These are phyloP conservation scores for Decapterus maruadsi DNA, from an alignment of 2,797 vertebrate genomes.

Conservation along the genomic window DNA sequence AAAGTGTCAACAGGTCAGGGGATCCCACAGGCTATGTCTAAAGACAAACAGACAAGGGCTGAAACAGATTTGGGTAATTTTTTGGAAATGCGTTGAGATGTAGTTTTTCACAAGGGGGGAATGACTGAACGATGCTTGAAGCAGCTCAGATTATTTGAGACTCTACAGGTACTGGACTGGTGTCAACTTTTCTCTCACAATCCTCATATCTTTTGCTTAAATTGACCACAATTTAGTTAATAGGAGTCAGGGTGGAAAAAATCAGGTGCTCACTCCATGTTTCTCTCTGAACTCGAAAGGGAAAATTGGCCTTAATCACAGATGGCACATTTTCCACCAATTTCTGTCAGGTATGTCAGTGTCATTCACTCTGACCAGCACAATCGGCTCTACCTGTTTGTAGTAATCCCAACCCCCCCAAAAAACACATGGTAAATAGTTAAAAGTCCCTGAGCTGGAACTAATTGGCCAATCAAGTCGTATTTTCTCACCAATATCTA, in stretches of 20 bases:
- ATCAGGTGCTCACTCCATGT: slow-evolving; percentile 39
- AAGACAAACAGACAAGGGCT: slow-evolving; percentile 30
- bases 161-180: slow-evolving; percentile 28
- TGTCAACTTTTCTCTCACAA: slow-evolving; percentile 43
- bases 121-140: slow-evolving; percentile 6
- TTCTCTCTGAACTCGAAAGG: slow-evolving; percentile 23
- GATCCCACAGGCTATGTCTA: slow-evolving; percentile 29
- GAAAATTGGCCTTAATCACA: slow-evolving; percentile 68
- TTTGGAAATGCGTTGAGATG: slow-evolving; percentile 11
- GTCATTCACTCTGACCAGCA: slow-evolving; percentile 43
- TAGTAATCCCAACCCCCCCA: neutral
- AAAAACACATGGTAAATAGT: slow-evolving; percentile 31
- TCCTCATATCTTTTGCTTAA: slow-evolving; percentile 51
- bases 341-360: slow-evolving; percentile 52
- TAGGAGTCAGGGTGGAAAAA: slow-evolving; percentile 58
- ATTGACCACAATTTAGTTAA: slow-evolving; percentile 75
- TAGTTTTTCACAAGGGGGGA: slow-evolving; percentile 10
- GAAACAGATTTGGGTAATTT: neutral
- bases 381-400: slow-evolving; percentile 38
- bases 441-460: slow-evolving; percentile 39
- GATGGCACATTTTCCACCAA: slow-evolving; percentile 50
- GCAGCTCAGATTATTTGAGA: neutral
- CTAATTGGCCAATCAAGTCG: slow-evolving; percentile 51
- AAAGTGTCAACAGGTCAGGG: slow-evolving; percentile 35
- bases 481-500: slow-evolving; percentile 36